phyloP scores from a whole-genome alignment of 64 coral and sea anemone species.

The Porites australiensis region DNA sequence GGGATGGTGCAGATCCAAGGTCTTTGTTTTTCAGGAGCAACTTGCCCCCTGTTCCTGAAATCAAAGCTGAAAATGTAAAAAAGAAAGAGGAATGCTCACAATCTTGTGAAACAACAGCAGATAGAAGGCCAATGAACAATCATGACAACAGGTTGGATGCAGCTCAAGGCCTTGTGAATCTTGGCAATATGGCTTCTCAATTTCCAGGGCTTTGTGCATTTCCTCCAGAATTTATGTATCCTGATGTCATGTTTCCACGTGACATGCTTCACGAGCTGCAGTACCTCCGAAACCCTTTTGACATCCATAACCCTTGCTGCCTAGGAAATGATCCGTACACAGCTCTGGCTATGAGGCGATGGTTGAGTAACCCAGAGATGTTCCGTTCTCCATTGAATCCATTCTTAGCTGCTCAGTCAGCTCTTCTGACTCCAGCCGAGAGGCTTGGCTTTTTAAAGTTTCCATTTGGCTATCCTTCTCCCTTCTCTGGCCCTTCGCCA shows the following conservation, averaged over 20 bases:
- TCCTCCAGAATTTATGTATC: conserved; percentile 91
- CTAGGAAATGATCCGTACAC: conserved; percentile 67
- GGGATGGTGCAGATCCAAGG: conserved; percentile 34
- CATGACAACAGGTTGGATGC: conserved; percentile 91
- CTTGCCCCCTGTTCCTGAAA: conserved; percentile 62
- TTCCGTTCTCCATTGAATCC: conserved; percentile 80
- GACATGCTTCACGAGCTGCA: conserved; percentile 78
- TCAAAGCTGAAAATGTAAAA: conserved; percentile 56
- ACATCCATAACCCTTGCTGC: conserved; percentile 83
- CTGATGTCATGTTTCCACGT: conserved; percentile 85
- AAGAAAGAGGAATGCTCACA: conserved; percentile 10
- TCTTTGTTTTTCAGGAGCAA: conserved; percentile 34
- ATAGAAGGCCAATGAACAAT: conserved; percentile 56
- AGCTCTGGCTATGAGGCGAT: conserved; percentile 86
- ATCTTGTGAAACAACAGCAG: not conserved
- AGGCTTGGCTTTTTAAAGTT: conserved; percentile 84
- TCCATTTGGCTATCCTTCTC: conserved; percentile 59
- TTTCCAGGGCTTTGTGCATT: conserved; percentile 81
- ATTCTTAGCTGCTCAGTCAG: conserved; percentile 79
- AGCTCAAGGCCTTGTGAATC: conserved; percentile 86
- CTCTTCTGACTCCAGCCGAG: conserved; percentile 77
- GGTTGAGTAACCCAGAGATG: conserved; percentile 87
- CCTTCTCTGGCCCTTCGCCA: conserved; percentile 63
- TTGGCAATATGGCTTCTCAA: conserved; percentile 79
- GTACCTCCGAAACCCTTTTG: conserved; percentile 82